Percentiles rank a stretch among this genome's conserved stretches.
These are phyloP conservation scores for Muscidifurax raptorellus DNA, from an alignment of 1,140 invertebrate species.

Conservation along the genomic window DNA sequence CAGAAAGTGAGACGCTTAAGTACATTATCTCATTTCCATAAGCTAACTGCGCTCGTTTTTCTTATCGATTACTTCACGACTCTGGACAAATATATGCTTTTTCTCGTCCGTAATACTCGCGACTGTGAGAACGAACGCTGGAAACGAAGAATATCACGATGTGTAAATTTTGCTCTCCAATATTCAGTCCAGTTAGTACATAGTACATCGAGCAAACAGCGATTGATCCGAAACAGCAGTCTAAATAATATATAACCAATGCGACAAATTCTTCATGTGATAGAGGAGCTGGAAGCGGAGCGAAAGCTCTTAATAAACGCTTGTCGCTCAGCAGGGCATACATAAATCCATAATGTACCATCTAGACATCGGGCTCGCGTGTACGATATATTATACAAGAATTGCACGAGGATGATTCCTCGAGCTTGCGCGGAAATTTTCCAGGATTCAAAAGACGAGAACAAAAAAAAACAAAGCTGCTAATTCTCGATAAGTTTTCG, in stretches of 20 bases:
- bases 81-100: neutral
- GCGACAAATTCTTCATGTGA: neutral
- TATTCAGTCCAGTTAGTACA: too few relatives aligned
- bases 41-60: conserved; percentile 33
- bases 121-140: neutral
- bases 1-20: neutral
- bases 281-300: too few relatives aligned
- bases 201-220: too few relatives aligned
- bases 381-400: neutral
- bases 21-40: conserved; percentile 34
- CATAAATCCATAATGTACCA: too few relatives aligned
- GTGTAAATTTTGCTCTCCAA: too few relatives aligned
- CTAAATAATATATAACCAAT: neutral
- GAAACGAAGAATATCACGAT: too few relatives aligned
- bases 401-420: neutral
- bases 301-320: neutral
- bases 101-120: neutral
- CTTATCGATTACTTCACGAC: conserved; percentile 39
- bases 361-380: neutral
- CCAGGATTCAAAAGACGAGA: too few relatives aligned
- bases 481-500: neutral
- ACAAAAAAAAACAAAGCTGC: too few relatives aligned
- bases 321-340: too few relatives aligned
- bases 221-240: too few relatives aligned
- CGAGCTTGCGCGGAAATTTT: neutral